A percentile compares a stretch with the other conserved stretches of the same genome.
Conservation (phyloP, 1,140 invertebrate genomes). For the Zophobas atratus region DNA sequence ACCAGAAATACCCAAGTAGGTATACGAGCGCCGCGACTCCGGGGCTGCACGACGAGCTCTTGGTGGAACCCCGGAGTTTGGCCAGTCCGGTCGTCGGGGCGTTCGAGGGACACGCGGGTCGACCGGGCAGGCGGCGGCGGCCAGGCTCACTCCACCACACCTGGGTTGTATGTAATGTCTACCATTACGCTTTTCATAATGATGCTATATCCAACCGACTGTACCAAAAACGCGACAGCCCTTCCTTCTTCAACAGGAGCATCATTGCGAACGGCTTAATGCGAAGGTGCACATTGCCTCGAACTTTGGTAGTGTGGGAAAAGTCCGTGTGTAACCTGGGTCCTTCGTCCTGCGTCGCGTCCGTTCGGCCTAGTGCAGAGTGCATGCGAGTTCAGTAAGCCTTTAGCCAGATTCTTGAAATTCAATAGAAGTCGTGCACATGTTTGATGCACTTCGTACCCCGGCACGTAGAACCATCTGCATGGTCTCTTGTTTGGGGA, state of each 20-base stretch:
- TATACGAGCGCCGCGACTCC: conserved; percentile 57
- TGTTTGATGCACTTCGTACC: conserved; percentile 58
- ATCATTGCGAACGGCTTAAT: neutral
- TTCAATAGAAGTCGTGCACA: conserved; percentile 58
- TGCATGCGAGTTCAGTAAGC: conserved; percentile 52
- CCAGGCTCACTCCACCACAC: neutral
- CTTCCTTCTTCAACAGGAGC: too few species aligned
- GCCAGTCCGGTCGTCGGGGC: conserved; percentile 45
- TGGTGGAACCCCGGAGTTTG: conserved; percentile 36
- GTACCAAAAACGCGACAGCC: too few species aligned
- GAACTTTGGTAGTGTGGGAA: neutral
- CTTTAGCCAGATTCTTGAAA: conserved; percentile 51
- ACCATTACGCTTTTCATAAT: too few species aligned
- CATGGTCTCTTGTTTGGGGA: conserved; percentile 60
- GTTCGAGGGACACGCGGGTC: conserved; percentile 45
- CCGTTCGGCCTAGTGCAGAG: conserved; percentile 46
- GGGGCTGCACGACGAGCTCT: conserved; percentile 31
- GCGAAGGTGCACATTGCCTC: neutral
- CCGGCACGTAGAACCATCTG: conserved; percentile 61
- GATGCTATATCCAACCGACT: too few species aligned
- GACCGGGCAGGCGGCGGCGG: conserved; percentile 30
- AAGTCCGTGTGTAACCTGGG: conserved; percentile 8
- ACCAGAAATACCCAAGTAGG: conserved; percentile 66
- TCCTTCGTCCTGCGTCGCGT: conserved; percentile 43
- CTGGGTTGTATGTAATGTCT: conserved; percentile 3